These are phyloP conservation scores for Halocynthia roretzi DNA, from an alignment of 23 tunicate genomes.

Conservation along the genomic window DNA sequence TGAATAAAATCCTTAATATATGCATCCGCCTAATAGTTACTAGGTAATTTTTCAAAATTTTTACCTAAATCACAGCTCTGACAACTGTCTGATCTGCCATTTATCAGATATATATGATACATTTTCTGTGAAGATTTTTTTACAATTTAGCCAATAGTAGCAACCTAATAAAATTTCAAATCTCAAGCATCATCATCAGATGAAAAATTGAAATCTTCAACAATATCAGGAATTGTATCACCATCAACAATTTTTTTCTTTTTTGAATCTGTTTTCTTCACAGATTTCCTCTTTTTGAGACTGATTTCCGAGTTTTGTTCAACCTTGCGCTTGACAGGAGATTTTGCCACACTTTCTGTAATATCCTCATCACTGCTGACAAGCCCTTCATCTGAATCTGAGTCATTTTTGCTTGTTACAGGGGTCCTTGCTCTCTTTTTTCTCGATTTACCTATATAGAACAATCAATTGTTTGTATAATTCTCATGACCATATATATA, in stretches of 20 bases:
- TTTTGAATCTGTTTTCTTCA: conserved; percentile 3
- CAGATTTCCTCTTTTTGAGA: neutral
- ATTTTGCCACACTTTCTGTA: neutral
- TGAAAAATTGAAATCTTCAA: conserved; percentile 49
- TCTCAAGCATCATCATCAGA: conserved; percentile 19
- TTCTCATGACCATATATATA: neutral
- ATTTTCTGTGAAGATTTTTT: no score
- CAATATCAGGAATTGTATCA: conserved; percentile 38
- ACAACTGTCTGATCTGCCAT: no score
- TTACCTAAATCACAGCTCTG: no score
- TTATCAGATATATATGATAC: no score
- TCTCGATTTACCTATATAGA: neutral
- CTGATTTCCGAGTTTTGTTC: neutral
- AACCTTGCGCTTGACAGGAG: neutral
- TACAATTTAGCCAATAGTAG: no score
- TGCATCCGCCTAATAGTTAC: no score
- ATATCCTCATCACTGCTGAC: neutral
- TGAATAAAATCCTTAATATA: no score
- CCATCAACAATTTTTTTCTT: neutral
- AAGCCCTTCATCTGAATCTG: neutral
- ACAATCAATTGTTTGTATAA: neutral
- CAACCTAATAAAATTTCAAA: no score
- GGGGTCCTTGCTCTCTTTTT: neutral
- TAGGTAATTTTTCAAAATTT: no score
- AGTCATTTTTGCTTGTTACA: no score